phyloP scores from a whole-genome alignment of 2,797 vertebrate genomes.

The Coendou prehensilis region DNA sequence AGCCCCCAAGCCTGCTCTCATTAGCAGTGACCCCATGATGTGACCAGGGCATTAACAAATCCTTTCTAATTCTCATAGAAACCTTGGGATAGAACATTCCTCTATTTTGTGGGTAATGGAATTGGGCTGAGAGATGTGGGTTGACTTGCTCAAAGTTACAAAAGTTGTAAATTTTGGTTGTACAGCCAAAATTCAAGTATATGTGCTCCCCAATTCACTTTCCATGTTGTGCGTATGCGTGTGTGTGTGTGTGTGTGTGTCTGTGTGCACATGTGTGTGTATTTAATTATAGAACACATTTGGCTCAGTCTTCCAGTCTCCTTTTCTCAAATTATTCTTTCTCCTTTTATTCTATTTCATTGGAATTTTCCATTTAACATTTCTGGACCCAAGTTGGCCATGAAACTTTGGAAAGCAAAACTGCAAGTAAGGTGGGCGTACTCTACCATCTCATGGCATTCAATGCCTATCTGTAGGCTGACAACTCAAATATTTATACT shows the following conservation, averaged over 20 bases:
- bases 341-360: neutral
- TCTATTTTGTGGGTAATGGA: neutral
- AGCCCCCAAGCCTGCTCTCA: neutral
- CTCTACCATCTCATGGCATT: neutral
- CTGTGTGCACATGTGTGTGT: fast-evolving
- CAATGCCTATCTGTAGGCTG: neutral
- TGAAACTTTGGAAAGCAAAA: neutral
- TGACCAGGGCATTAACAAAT: neutral
- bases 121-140: neutral
- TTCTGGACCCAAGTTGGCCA: neutral
- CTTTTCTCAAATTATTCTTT: neutral
- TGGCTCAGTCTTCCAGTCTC: neutral
- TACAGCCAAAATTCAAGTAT: neutral
- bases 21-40: neutral
- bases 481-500: neutral
- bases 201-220: neutral
- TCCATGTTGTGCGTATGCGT: neutral
- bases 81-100: neutral
- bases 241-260: neutral
- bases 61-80: neutral
- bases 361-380: neutral
- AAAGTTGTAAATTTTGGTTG: neutral
- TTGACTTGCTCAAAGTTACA: neutral
- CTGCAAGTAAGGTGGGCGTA: neutral
- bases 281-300: neutral